Evolutionary conservation across 2,888 invertebrate species (phyloP).

Genomic region (Zaprionus bogoriensis): DNA sequence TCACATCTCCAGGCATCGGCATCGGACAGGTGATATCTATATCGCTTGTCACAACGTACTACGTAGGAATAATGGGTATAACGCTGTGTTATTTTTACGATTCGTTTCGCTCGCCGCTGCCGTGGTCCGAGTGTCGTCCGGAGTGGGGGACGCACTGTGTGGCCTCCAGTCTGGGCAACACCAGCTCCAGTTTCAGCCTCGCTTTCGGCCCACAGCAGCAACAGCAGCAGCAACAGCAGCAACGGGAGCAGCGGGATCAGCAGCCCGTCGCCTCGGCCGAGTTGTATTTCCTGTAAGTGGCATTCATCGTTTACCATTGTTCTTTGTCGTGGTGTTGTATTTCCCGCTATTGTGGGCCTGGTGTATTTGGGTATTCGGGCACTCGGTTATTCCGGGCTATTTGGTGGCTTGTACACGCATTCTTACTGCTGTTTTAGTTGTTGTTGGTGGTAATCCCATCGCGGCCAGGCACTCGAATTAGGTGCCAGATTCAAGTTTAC

Average conservation of each 20-base stretch:
- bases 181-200: slow-evolving; percentile 26
- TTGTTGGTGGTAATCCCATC: slow-evolving; percentile 56
- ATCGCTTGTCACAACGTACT: slow-evolving; percentile 86
- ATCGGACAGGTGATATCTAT: slow-evolving; percentile 85
- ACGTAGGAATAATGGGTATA: slow-evolving; percentile 87
- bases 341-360: neutral
- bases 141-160: slow-evolving; percentile 84
- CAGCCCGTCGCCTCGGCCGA: slow-evolving; percentile 81
- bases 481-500: slow-evolving; percentile 61
- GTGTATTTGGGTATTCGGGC: neutral
- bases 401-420: neutral
- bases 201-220: too few species aligned
- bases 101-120: slow-evolving; percentile 85
- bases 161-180: slow-evolving; percentile 77
- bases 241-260: neutral
- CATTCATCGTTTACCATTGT: slow-evolving; percentile 21
- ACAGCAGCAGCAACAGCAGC: slow-evolving; percentile 13
- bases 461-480: slow-evolving; percentile 20
- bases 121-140: slow-evolving; percentile 86
- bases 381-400: neutral
- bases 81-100: slow-evolving; percentile 86
- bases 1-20: slow-evolving; percentile 83
- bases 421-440: slow-evolving; percentile 10
- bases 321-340: slow-evolving; percentile 11
- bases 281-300: slow-evolving; percentile 83